Base-by-base conservation (phyloP, 1,140 invertebrate species). In the Halictus rubicundus region DNA sequence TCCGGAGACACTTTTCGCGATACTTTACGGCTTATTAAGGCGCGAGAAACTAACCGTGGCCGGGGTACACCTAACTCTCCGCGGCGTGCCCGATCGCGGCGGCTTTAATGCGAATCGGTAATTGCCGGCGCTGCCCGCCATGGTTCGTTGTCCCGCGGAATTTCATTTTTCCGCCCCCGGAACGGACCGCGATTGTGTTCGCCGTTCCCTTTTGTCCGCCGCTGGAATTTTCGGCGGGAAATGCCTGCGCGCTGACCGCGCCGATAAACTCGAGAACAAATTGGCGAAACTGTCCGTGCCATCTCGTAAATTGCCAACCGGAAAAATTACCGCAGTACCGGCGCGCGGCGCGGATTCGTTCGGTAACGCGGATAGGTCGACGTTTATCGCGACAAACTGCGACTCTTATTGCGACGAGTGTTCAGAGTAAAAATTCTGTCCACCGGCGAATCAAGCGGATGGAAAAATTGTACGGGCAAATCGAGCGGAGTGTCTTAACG, bases 21-120 rank as follows among this genome's bases (percentile, higher is more conserved):
- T 83, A 74, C 61, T 83, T 74, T 54, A 68, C 81, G 60, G 68
- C 68, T 80, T 59, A 82, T 64, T 60, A 82, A 77, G 64, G 77
- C 49, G 77, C 70, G 77, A 74, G 42, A 57, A n/a, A 64, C 39
- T 52, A 52, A 21, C 49, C 66, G 60, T 12, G 46, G 59, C 60
- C 23, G 21, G 6, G 19, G 42, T 46, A 46, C 42, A 46, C 42
- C 42, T 65, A 78, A 68, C 32, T 32, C 46, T 49, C 68, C 12
- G 32, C 27, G 16, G 19, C n/a, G 46, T 5, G 27, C 8, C 27
- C 19, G 19, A 16, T 19, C 64, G 25, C 68, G 19, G 46, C 25
- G 14, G 65, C 46, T 54, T n/a, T 49, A 66, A 42, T 66, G 21
- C 46, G 72, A 54, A 66, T 66, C 63, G 63, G n/a, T 68, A 64